These are phyloP conservation scores for Macquaria ambigua DNA, from an alignment of 2,113 vertebrate species.

Conservation along the genomic window DNA sequence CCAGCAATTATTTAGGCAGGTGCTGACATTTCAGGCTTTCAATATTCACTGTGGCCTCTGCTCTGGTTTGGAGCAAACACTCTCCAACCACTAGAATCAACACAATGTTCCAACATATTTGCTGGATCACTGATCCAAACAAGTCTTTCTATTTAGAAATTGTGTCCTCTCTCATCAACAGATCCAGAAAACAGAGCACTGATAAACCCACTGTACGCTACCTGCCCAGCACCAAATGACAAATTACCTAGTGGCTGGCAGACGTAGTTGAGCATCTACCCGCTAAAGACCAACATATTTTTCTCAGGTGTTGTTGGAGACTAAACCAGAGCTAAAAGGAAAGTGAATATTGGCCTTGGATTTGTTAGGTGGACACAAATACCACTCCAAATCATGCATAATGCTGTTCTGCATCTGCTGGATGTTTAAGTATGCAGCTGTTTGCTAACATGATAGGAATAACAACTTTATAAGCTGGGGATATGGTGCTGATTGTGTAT, in stretches of 20 bases:
- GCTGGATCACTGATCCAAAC: not conserved
- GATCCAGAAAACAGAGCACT: not conserved
- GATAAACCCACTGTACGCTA: not conserved
- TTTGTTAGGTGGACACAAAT: not conserved
- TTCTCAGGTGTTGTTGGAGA: not conserved
- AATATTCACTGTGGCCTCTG: not conserved
- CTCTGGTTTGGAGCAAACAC: not conserved
- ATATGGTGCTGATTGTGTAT: not conserved
- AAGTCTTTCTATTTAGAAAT: not conserved
- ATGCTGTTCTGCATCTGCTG: not conserved
- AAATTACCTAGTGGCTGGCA: not conserved
- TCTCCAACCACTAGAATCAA: not conserved
- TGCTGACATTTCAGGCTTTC: conserved; percentile 6
- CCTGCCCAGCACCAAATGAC: not conserved
- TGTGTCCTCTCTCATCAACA: not conserved
- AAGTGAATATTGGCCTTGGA: not conserved
- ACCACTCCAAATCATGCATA: not conserved
- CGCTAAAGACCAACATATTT: too few relatives aligned
- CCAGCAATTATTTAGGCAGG: not conserved
- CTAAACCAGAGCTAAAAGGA: not conserved
- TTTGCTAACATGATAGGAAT: not conserved
- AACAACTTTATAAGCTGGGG: not conserved
- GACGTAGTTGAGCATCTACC: not conserved
- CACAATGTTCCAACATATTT: not conserved
- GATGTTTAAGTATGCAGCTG: not conserved